These are phyloP conservation scores for Columba janthina DNA, from an alignment of 2,113 vertebrate genomes.

Conservation along the genomic window DNA sequence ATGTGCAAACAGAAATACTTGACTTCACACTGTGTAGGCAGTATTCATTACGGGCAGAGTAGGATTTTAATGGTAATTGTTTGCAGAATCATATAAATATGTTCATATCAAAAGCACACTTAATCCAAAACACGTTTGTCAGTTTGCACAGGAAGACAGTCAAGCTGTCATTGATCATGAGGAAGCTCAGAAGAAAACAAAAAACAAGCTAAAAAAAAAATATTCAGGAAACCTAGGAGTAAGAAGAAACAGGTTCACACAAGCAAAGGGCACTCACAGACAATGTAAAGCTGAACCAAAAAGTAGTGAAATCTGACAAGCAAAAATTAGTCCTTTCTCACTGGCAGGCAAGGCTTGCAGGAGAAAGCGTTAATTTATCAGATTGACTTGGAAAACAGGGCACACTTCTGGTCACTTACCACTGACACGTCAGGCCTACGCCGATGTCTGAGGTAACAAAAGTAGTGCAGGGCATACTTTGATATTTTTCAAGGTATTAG, in stretches of 20 bases:
- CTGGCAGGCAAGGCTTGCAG: background rate
- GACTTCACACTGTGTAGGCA: background rate
- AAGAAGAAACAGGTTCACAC: background rate
- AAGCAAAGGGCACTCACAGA: background rate
- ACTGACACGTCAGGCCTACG: background rate
- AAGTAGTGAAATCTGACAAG: background rate
- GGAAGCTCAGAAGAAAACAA: background rate
- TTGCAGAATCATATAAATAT: background rate
- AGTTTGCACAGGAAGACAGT: background rate
- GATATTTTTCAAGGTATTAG: background rate
- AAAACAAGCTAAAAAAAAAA: background rate
- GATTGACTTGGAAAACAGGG: background rate
- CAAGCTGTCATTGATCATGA: background rate
- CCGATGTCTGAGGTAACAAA: background rate
- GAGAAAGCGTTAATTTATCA: background rate
- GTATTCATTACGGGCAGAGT: background rate
- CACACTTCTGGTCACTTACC: background rate
- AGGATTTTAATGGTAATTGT: background rate
- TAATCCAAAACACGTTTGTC: background rate
- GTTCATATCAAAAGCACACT: background rate
- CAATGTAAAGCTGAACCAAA: background rate
- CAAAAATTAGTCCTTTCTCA: background rate
- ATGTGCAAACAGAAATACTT: background rate
- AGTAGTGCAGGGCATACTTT: background rate
- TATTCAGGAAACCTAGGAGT: background rate